Evolutionary conservation across 2,888 invertebrate species (phyloP), one percentile per base, ranked within the genome.

Genomic region (Tridacna crocea): DNA sequence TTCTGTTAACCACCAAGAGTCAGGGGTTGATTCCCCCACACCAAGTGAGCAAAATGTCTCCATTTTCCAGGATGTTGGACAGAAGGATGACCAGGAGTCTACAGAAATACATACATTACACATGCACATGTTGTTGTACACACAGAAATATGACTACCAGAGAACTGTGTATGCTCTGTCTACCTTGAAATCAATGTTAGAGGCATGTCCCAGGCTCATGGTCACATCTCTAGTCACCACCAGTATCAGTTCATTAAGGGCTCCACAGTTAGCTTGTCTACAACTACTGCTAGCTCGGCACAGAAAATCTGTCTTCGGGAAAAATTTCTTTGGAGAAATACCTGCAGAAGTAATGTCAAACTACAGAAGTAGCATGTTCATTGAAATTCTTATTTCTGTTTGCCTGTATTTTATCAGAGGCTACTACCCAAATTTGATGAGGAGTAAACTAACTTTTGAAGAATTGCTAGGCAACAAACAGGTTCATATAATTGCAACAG

Each of bases 381-480:
- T 98, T 76, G 98, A 98, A 94, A 96, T 97, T 17, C 94, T 98
- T 51, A 94, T 95, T 72, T 95, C 96, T 0, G 95, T 97, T 63
- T 97, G 97, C 91, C 95, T 98, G 78, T 97, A 97, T 94, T 98
- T 96, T 93, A 96, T 97, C 0, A 95, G 98, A 70, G 97, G 97
- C 78, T 97, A 97, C 94, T 96, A 97, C 17, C 92, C 93, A 36
- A 96, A 96, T 93, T 95, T 97, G 61, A 96, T 96, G 84, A 96
- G 96, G 91, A 95, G 96, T 90, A 95, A 96, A 87, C 95, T 97
- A 0, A 96, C 96, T 0, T 95, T 95, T 65, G 96, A 96, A 58
- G 97, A 97, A 92, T 94, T 94, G 70, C 87, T 90, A 63, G 97
- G 96, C 75, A 98, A 98, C 94, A 96, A 97, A 79, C 94, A 97